phyloP scores from a whole-genome alignment of 2,888 invertebrate species.

The Ischnura elegans region DNA sequence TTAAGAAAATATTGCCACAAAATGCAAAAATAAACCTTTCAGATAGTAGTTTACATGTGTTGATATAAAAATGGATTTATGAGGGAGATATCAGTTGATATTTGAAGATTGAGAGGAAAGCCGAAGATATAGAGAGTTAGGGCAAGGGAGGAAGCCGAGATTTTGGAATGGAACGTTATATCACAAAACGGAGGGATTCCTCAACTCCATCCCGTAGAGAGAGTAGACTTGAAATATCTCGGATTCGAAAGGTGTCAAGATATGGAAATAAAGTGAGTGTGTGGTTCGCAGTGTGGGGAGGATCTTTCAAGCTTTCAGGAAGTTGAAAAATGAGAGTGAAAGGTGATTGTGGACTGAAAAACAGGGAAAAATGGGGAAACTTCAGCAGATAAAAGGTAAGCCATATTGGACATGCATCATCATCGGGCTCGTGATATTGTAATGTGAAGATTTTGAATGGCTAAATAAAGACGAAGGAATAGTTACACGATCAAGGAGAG shows the following conservation, averaged over 20 bases:
- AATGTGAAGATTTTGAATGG: too few relatives aligned
- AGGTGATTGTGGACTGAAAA: neutral
- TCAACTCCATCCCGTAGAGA: neutral
- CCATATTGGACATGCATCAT: too few relatives aligned
- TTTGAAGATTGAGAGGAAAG: neutral
- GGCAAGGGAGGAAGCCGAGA: neutral
- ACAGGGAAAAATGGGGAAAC: neutral
- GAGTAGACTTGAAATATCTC: slow-evolving; percentile 26
- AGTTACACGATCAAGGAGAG: too few relatives aligned
- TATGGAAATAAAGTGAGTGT: slow-evolving; percentile 17
- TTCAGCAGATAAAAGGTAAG: too few relatives aligned
- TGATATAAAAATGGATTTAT: too few relatives aligned
- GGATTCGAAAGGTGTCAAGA: slow-evolving; percentile 26
- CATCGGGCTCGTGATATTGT: too few relatives aligned
- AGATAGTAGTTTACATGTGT: too few relatives aligned
- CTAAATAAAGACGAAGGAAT: too few relatives aligned
- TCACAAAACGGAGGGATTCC: neutral
- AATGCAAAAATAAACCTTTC: too few relatives aligned
- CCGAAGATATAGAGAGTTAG: neutral
- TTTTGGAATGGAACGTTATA: neutral
- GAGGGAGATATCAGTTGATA: too few relatives aligned
- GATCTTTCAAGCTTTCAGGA: neutral
- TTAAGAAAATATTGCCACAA: too few relatives aligned
- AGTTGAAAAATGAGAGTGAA: neutral
- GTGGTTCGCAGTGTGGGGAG: neutral